These are phyloP conservation scores for Sebastes steindachneri DNA, from an alignment of 2,797 vertebrate species.

Conservation along the genomic window DNA sequence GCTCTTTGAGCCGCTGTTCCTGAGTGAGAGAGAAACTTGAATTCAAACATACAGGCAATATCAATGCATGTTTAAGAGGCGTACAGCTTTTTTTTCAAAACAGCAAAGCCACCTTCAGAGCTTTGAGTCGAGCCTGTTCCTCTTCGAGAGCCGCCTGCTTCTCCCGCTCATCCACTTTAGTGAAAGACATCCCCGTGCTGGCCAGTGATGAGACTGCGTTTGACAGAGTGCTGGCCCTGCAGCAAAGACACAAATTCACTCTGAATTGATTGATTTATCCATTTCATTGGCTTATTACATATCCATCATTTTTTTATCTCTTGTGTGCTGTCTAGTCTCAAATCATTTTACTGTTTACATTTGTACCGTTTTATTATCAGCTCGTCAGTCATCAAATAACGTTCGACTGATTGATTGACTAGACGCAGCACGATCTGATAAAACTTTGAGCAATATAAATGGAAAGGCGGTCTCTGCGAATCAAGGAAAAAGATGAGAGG, in stretches of 20 bases:
- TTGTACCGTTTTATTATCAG: background rate
- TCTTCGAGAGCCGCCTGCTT: slow-evolving; percentile 98
- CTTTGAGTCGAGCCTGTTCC: slow-evolving; percentile 96
- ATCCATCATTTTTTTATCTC: background rate
- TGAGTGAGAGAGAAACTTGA: slow-evolving; percentile 51
- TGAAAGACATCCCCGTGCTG: slow-evolving; percentile 97
- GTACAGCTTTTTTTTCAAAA: background rate
- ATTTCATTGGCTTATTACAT: background rate
- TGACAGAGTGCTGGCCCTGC: slow-evolving; percentile 96
- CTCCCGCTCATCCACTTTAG: slow-evolving; percentile 98
- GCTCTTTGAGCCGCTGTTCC: slow-evolving; percentile 98
- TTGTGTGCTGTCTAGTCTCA: background rate
- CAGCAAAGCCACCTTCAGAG: slow-evolving; percentile 89
- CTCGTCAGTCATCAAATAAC: background rate
- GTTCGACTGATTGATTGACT: background rate
- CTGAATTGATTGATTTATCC: background rate
- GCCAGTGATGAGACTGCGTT: slow-evolving; percentile 97
- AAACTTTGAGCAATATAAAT: background rate
- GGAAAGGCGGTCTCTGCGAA: background rate
- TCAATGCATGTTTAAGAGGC: no score
- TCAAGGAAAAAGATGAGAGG: background rate
- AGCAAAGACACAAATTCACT: slow-evolving; percentile 27
- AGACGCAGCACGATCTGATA: background rate
- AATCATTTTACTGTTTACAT: background rate
- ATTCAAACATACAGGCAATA: slow-evolving; percentile 21